Percentiles rank a stretch among this genome's conserved stretches.
Evolutionary conservation across 2,888 invertebrate species (phyloP).

Genomic region (Pinctada fucata): DNA sequence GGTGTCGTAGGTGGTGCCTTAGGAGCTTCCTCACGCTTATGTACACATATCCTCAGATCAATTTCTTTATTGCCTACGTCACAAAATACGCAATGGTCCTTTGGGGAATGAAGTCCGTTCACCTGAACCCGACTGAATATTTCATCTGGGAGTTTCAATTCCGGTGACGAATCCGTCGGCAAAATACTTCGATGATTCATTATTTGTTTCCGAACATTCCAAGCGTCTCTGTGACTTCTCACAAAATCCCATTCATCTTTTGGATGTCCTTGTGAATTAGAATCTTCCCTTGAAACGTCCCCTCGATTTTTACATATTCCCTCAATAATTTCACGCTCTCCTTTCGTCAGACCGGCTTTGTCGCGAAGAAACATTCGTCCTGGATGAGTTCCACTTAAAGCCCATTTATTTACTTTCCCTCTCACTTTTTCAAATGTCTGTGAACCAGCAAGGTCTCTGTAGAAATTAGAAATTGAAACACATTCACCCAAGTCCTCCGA

Average conservation of each 20-base stretch:
- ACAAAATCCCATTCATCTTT: conserved; percentile 47
- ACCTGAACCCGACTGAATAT: conserved; percentile 41
- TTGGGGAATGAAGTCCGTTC: conserved; percentile 12
- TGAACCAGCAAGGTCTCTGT: conserved; percentile 58
- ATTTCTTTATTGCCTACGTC: conserved; percentile 6
- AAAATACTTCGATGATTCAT: conserved; percentile 26
- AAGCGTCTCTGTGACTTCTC: conserved; percentile 65
- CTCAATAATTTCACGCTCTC: conserved; percentile 68
- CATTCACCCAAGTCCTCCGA: conserved; percentile 51
- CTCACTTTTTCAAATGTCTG: conserved; percentile 37
- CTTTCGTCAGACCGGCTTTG: conserved; percentile 67
- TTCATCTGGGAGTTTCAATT: conserved; percentile 50
- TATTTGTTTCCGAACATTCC: conserved; percentile 58
- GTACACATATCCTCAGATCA: conserved; percentile 4
- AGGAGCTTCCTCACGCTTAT: conserved; percentile 31
- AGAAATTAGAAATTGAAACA: conserved; percentile 58
- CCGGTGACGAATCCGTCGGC: conserved; percentile 38
- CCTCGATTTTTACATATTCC: conserved; percentile 68
- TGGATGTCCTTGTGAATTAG: conserved; percentile 14
- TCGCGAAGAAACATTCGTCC: conserved; percentile 66
- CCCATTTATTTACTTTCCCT: conserved; percentile 44
- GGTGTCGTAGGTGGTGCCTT: conserved; percentile 49
- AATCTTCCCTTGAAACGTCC: conserved; percentile 47
- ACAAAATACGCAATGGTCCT: conserved; percentile 15
- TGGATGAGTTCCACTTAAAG: conserved; percentile 49